Evolutionary conservation across 2,113 vertebrate species (phyloP).

Genomic region (Cygnus buccinator): DNA sequence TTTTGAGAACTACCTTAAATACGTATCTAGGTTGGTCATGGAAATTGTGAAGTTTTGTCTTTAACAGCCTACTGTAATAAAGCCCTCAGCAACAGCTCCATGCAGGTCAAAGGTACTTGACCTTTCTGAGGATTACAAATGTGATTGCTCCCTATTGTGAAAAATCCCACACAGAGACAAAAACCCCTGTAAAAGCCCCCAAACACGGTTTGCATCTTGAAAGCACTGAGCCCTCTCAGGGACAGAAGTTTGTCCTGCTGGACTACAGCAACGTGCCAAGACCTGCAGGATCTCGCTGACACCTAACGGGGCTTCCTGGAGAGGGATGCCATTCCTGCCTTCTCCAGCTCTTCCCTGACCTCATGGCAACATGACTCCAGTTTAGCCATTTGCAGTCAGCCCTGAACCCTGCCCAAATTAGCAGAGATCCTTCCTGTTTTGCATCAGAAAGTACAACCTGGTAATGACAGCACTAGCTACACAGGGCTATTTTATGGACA

Average conservation of each 20-base stretch:
- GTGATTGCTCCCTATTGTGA: not conserved
- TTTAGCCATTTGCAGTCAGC: not conserved
- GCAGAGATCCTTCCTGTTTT: not conserved
- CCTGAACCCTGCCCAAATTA: not conserved
- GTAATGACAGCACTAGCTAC: fast-evolving
- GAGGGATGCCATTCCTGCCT: not conserved
- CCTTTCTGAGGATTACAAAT: slow-evolving; percentile 19
- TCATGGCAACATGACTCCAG: not conserved
- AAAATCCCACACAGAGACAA: slow-evolving; percentile 16
- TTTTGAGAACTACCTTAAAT: not conserved
- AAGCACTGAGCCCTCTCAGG: not conserved
- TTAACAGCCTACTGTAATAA: not conserved
- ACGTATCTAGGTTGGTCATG: not conserved
- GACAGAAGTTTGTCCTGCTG: not conserved
- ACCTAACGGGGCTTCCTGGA: not conserved
- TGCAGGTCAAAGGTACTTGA: not conserved
- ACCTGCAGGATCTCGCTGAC: not conserved
- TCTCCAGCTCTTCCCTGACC: not conserved
- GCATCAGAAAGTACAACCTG: not conserved
- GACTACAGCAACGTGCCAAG: not conserved
- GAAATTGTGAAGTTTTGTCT: not conserved
- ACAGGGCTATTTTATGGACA: not conserved
- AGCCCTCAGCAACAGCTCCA: not conserved
- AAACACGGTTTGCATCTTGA: not conserved
- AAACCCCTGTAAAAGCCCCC: not conserved